A percentile compares a stretch with the other conserved stretches of the same genome.
phyloP scores from a whole-genome alignment of 2,113 vertebrate genomes.

The Petaurus breviceps region DNA sequence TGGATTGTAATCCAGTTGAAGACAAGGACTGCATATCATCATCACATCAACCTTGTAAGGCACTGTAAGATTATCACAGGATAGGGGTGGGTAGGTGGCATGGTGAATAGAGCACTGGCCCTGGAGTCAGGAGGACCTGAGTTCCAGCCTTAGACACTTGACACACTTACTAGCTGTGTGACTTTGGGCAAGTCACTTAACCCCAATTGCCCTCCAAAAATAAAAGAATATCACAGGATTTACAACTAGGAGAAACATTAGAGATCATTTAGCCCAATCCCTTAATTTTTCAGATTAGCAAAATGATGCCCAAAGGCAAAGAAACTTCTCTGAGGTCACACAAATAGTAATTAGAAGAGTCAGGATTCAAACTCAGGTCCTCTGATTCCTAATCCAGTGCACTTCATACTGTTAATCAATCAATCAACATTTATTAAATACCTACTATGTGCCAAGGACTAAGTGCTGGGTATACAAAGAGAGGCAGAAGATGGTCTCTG shows the following conservation, averaged over 20 bases:
- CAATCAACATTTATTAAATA: not conserved
- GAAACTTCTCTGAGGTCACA: not conserved
- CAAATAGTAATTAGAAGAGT: not conserved
- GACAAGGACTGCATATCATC: not conserved
- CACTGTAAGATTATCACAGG: not conserved
- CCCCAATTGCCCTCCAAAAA: too few species aligned
- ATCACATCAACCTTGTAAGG: not conserved
- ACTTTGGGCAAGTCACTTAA: too few species aligned
- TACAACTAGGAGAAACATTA: not conserved
- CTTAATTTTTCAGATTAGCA: not conserved
- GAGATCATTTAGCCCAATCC: not conserved
- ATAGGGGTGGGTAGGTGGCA: too few species aligned
- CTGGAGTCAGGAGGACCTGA: too few species aligned
- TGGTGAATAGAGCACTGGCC: too few species aligned
- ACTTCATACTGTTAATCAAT: not conserved
- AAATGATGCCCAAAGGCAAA: not conserved
- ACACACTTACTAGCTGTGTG: too few species aligned
- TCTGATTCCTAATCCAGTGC: too few species aligned
- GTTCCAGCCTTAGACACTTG: too few species aligned
- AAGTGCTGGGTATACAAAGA: not conserved
- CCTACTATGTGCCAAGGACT: not conserved
- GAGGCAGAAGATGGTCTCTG: not conserved
- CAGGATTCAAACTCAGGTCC: not conserved
- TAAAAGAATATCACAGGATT: not conserved
- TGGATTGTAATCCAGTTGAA: not conserved